Evolutionary conservation across 2,113 vertebrate genomes (phyloP), one percentile per base, ranked within the genome.

Genomic region (Passer domesticus): DNA sequence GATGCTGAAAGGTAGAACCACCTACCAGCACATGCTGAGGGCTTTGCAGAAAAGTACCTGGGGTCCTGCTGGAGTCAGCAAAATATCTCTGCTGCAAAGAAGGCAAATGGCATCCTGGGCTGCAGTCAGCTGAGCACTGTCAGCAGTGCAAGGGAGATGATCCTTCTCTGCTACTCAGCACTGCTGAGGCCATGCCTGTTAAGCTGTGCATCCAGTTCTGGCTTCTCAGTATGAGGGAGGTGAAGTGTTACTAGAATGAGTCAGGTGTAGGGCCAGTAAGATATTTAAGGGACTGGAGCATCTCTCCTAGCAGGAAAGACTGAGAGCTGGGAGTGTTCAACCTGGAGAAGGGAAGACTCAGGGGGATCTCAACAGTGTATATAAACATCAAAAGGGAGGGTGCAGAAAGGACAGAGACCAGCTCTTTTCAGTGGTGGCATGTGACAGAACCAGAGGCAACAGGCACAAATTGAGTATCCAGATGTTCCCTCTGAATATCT

Each of bases 61-160:
- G 30, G 5, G 12, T 59, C 12, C 31, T 72, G 9, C 28, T 64
- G 28, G 31, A 43, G 23, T 24, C 69, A 68, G 15, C 5, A 21
- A 11, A 0, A 1, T 25, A 27, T 12, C 28, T 44, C 10, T 37
- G 56, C 7, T 2, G 1, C 43, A 41, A 39, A 7, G 20, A 39
- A 7, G 20, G 5, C 5, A 11, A 52, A 47, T 4, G 11, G 9
- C 7, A 35, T 27, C 50, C 37, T 47, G 41, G 8, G 41, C n/a
- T 78, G 49, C 35, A 44, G 43, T 17, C 37, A 9, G 31, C n/a
- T 55, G 28, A 69, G 19, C 15, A 6, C 3, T 55, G 41, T 7
- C 59, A 69, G 53, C 13, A 69, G 15, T 35, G 17, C 0, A 0
- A 82, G 22, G 11, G 41, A 92, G 33, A 12, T 17, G 11, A 46